Conservation (phyloP, 2,888 invertebrate genomes). For the Oligia strigilis region DNA sequence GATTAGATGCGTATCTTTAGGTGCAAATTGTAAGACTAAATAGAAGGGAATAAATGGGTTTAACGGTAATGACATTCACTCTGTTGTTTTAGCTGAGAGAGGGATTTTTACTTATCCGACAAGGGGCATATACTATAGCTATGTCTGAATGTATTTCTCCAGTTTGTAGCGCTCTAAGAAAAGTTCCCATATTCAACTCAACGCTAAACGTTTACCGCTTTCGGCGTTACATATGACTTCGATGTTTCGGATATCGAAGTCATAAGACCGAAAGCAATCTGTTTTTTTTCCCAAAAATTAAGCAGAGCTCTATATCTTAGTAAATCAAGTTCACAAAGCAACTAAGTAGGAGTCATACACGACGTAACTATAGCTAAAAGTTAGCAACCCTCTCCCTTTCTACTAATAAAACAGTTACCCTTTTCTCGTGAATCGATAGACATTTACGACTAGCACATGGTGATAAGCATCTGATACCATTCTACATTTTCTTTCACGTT, state of each 20-base stretch:
- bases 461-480: conserved; percentile 18
- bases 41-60: conserved; percentile 40
- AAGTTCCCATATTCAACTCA: background rate
- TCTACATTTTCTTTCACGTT: background rate
- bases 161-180: background rate
- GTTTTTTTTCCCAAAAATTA: background rate
- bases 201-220: background rate
- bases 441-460: conserved; percentile 25
- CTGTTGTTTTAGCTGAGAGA: conserved; percentile 19
- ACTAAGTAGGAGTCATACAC: conserved; percentile 10
- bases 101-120: background rate
- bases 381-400: conserved; percentile 28
- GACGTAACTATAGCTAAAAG: conserved; percentile 29
- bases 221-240: background rate
- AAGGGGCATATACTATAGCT: background rate
- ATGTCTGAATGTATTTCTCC: background rate
- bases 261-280: too few species aligned
- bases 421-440: conserved; percentile 30
- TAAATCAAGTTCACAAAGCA: background rate
- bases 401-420: conserved; percentile 41
- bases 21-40: conserved; percentile 60
- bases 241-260: background rate
- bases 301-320: background rate
- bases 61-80: conserved; percentile 37
- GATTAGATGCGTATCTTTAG: conserved; percentile 56